Conservation (phyloP, 1,140 invertebrate species). For the Cotesia glomerata region DNA sequence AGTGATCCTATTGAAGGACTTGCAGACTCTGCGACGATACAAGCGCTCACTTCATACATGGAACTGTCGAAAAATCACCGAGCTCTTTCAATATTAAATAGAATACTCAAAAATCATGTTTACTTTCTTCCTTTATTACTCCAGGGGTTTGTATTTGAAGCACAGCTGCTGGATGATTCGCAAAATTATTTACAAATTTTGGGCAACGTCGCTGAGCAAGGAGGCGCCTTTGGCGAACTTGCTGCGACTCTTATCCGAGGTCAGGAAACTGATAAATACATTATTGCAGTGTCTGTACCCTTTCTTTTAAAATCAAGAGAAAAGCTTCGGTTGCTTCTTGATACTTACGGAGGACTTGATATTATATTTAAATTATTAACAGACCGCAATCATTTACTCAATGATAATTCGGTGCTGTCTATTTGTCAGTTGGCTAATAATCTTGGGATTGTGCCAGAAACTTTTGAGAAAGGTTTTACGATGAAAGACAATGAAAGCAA, state of each 20-base stretch:
- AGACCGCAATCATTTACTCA: slow-evolving; percentile 41
- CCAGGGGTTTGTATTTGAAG: slow-evolving; percentile 56
- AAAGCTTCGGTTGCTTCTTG: slow-evolving; percentile 43
- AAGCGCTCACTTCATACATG: slow-evolving; percentile 52
- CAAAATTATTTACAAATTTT: slow-evolving; percentile 45
- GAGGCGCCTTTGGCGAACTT: slow-evolving; percentile 51
- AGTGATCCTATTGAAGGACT: slow-evolving; percentile 47
- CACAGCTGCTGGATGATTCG: slow-evolving; percentile 44
- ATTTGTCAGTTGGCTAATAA: slow-evolving; percentile 50
- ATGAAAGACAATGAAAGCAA: not conserved
- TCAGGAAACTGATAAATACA: slow-evolving; percentile 44
- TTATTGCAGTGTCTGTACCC: slow-evolving; percentile 56
- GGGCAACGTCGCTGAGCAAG: slow-evolving; percentile 45
- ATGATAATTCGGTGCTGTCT: slow-evolving; percentile 52
- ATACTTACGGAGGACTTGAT: slow-evolving; percentile 46
- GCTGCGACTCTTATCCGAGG: slow-evolving; percentile 47
- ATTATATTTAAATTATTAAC: slow-evolving; percentile 50
- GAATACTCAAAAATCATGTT: slow-evolving; percentile 48
- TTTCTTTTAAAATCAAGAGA: slow-evolving; percentile 50
- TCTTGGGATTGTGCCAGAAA: slow-evolving; percentile 44
- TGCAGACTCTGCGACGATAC: slow-evolving; percentile 50
- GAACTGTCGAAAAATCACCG: slow-evolving; percentile 42
- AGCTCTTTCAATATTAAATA: slow-evolving; percentile 46
- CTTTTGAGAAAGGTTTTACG: slow-evolving; percentile 26
- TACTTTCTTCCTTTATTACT: slow-evolving; percentile 54